Evolutionary conservation across 2,113 vertebrate genomes (phyloP).

Genomic region (Monarcha castaneiventris): DNA sequence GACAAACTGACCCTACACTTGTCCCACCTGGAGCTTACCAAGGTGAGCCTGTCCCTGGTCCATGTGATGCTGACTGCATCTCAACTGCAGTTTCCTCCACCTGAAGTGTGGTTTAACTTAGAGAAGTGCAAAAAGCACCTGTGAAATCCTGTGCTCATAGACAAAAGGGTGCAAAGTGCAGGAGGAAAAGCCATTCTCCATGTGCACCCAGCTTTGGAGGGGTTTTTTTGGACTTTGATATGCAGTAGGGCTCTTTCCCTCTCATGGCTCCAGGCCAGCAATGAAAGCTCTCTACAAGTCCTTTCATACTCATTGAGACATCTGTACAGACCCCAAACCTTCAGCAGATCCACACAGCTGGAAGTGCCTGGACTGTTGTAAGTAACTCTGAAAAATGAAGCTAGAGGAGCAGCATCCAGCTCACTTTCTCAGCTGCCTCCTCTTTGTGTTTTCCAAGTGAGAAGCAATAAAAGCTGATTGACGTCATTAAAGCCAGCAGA

Average conservation of each 20-base stretch:
- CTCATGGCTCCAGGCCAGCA: not conserved
- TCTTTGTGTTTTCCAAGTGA: conserved; percentile 39
- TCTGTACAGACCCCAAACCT: not conserved
- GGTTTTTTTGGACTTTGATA: not conserved
- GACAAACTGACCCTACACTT: not conserved
- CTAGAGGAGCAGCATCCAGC: not conserved
- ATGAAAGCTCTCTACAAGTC: not conserved
- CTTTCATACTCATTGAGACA: not conserved
- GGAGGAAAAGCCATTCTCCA: not conserved
- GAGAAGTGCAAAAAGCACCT: not conserved
- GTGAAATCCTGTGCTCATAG: not conserved
- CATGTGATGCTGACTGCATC: not conserved
- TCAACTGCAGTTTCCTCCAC: not conserved
- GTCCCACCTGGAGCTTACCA: not conserved
- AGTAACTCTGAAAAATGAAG: not conserved
- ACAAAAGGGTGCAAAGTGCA: rapidly evolving
- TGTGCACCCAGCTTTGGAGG: not conserved
- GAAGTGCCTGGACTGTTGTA: not conserved
- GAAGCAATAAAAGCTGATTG: conserved; percentile 45
- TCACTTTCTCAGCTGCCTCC: conserved; percentile 26
- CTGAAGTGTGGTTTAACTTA: not conserved
- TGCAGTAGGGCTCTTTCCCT: not conserved
- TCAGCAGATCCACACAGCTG: not conserved
- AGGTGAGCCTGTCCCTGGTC: not conserved
- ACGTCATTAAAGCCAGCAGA: conserved; percentile 26